Base-by-base conservation (phyloP, 2,797 vertebrate species). In the Chromis chromis region DNA sequence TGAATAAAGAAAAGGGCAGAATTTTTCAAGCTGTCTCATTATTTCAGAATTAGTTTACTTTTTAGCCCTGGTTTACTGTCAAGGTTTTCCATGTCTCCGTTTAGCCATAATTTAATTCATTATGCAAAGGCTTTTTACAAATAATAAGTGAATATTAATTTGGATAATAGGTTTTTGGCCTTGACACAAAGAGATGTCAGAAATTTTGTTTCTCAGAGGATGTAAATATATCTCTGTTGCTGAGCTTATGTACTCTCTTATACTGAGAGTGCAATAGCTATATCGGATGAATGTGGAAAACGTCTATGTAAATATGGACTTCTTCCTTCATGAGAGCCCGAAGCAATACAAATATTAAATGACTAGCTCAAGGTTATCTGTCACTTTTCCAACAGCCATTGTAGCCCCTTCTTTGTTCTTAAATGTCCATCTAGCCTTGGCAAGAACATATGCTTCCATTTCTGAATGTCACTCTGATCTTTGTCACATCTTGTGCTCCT, bases 331-430 rank as follows among this genome's bases (percentile, higher is more conserved):
- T 13, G 3, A 55, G 56, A 40, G 21, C 64, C 58, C 12, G 13
- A 50, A 64, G 72, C 58, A 28, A 54, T 55, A 72, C 61, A 78
- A 75, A 84, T 59, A 44, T 68, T 27, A 83, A 74, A 76, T n/a
- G 6, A 79, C 33, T 66, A 49, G 27, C 58, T 75, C 72, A 78
- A 75, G 73, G 75, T 77, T 84, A 69, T 79, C 69, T 74, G 67
- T n/a, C 48, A 12, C 58, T 65, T 73, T 71, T 58, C 54, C 72
- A 31, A 22, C 46, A 79, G 64, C 27, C 49, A 3, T 70, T 59
- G 13, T 14, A 4, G 12, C 50, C 25, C 28, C 19, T 46, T 63
- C 21, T 66, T 44, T 71, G 21, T 40, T 73, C 39, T 64, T 62
- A 65, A 75, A 70, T 68, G 72, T 57, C 68, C 50, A 36, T 72